Conservation (phyloP, 2,888 invertebrate genomes). For the Pseudanteris insignis region DNA sequence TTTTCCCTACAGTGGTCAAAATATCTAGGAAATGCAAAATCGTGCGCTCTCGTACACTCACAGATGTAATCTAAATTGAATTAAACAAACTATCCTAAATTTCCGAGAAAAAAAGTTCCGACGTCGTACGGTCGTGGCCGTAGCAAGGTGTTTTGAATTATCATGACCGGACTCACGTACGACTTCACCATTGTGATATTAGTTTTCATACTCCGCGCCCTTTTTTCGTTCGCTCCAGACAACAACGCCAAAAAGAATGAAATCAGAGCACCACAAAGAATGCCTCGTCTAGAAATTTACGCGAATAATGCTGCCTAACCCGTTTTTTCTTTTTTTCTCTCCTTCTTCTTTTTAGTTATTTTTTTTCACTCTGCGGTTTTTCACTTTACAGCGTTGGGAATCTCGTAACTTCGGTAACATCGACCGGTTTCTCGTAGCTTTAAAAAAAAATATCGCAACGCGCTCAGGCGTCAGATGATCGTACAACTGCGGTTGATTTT, state of each 20-base stretch:
- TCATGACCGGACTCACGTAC: constrained; percentile 27
- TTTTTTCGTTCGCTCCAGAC: constrained; percentile 33
- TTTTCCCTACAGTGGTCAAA: constrained; percentile 2
- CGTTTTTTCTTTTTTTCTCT: too few species aligned
- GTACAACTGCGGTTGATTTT: constrained; percentile 18
- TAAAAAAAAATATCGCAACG: constrained; percentile 31
- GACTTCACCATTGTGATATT: constrained; percentile 42
- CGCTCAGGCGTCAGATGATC: constrained; percentile 20
- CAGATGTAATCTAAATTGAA: constrained; percentile 40
- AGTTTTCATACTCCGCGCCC: constrained; percentile 39
- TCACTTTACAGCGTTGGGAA: constrained; percentile 37
- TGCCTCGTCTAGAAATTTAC: constrained; percentile 41
- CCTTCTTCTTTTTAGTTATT: too few species aligned
- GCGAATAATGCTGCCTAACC: constrained; percentile 33
- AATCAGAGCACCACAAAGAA: constrained; percentile 29
- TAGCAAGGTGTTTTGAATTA: constrained; percentile 28
- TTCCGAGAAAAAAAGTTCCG: constrained; percentile 16
- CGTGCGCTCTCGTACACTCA: constrained; percentile 4
- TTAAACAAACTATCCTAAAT: constrained; percentile 35
- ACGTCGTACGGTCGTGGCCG: constrained; percentile 4
- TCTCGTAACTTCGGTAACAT: constrained; percentile 36
- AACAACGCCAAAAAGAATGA: constrained; percentile 27
- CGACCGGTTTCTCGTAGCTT: constrained; percentile 30
- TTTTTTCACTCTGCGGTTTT: constrained; percentile 20
- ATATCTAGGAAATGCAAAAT: constrained; percentile 13